Evolutionary conservation across 2,113 vertebrate genomes (phyloP).

Genomic region (Bagarius yarrelli): DNA sequence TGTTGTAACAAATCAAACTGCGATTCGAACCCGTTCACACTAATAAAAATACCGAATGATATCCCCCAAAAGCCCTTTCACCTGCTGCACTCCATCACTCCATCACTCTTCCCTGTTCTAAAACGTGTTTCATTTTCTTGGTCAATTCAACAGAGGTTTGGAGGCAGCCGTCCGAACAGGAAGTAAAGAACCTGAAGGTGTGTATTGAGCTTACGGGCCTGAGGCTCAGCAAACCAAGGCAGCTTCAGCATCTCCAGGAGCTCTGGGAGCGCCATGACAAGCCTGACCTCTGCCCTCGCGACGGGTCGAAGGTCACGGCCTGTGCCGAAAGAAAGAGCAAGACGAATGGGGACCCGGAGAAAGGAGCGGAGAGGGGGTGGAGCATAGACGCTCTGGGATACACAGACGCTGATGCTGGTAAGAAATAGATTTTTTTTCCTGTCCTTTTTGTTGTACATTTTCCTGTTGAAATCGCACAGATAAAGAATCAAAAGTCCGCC

Average conservation of each 20-base stretch:
- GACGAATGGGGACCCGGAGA: slow-evolving; percentile 76
- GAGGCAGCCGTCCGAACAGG: slow-evolving; percentile 76
- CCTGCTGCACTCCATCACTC: no score
- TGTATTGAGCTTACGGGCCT: slow-evolving; percentile 98
- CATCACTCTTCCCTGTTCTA: background rate
- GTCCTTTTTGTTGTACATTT: background rate
- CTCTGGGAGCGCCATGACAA: slow-evolving; percentile 79
- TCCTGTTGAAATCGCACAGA: no score
- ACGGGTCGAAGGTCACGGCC: slow-evolving; percentile 69
- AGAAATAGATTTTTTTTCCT: background rate
- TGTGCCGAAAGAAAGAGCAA: slow-evolving; percentile 69
- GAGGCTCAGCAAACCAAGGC: slow-evolving; percentile 89
- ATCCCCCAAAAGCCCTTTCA: no score
- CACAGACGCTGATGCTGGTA: slow-evolving; percentile 83
- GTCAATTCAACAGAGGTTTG: slow-evolving; percentile 77
- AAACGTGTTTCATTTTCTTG: slow-evolving; percentile 76
- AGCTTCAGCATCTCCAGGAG: slow-evolving; percentile 87
- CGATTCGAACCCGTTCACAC: no score
- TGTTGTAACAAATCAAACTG: no score
- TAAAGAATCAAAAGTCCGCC: background rate
- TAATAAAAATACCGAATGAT: no score
- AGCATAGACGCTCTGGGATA: slow-evolving; percentile 84
- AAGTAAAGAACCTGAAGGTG: slow-evolving; percentile 97
- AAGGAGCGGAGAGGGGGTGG: slow-evolving; percentile 86
- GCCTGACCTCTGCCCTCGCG: slow-evolving; percentile 62